Evolutionary conservation across 2,797 vertebrate species (phyloP), one percentile per base, ranked within the genome.

Genomic region (Dendrocincla tyrannina): DNA sequence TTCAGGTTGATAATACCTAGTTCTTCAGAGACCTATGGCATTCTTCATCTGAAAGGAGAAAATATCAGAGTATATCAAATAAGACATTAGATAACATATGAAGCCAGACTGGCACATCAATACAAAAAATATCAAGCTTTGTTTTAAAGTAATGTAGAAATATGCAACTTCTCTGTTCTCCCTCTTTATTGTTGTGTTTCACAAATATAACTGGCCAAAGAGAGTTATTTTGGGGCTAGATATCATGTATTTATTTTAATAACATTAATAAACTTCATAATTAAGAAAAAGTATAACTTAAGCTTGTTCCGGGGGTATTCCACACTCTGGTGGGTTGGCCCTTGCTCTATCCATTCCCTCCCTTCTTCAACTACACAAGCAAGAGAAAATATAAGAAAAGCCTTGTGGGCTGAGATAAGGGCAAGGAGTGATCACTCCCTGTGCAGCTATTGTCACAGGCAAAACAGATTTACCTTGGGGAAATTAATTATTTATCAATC

Each of bases 271-370:
- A 86, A 33, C 17, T 47, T 70, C 5, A 5, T 68, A 55, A 68
- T 60, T 84, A 56, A 2, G 32, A 53, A 56, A 18, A 68, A 50
- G 1, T 8, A 7, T 24, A 27, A 12, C 2, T 12, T 35, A 15
- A 35, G 2, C n/a, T 68, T 60, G 7, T 60, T 56, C 19, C 25
- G 56, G 39, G 18, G 5, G 0, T 35, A 27, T 47, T 39, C 10
- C n/a, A 35, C 3, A 2, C 7, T 8, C 27, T 41, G 9, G 5
- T 41, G 28, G 1, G 2, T 23, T 62, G 30, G 44, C 7, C 19
- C 4, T 33, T 30, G 1, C 17, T 52, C 4, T 9, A 3, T 32
- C 11, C 42, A 44, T 44, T 44, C 44, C 24, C 6, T 72, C 17
- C 3, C 4, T 3, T 60, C 10, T 37, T 72, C 28, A 81, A 8